Percentiles rank a stretch among this genome's conserved stretches.
phyloP scores from a whole-genome alignment of 2,113 vertebrate genomes.

The Poeciliopsis turrubarensis region DNA sequence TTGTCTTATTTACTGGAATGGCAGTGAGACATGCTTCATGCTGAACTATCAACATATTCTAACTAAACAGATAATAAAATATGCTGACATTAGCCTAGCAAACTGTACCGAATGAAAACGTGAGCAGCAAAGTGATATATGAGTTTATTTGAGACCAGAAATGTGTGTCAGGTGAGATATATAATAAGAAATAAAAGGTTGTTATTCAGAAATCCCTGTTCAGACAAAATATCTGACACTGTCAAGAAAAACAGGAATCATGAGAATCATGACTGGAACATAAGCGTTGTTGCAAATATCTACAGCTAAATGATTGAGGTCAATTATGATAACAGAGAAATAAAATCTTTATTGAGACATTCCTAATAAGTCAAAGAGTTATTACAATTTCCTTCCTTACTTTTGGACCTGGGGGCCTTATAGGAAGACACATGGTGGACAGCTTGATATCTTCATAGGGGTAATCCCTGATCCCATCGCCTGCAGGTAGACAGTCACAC shows the following conservation, averaged over 20 bases:
- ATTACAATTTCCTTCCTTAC: constrained; percentile 36
- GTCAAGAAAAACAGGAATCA: neutral
- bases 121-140: neutral
- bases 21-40: neutral
- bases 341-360: neutral
- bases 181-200: neutral
- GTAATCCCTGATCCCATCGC: constrained; percentile 84
- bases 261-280: neutral
- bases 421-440: constrained; percentile 84
- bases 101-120: neutral
- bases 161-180: neutral
- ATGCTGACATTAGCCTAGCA: neutral
- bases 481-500: constrained; percentile 30
- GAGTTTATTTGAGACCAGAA: neutral
- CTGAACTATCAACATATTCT: neutral
- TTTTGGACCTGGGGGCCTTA: constrained; percentile 62
- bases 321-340: too few species aligned
- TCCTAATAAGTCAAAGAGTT: neutral
- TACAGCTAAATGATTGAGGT: too few species aligned
- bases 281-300: too few species aligned
- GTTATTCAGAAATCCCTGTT: neutral
- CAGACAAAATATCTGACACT: neutral
- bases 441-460: constrained; percentile 88
- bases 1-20: neutral
- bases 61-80: too few species aligned